Evolutionary conservation across 2,888 invertebrate genomes (phyloP).

Genomic region (Aspidiotus destructor): DNA sequence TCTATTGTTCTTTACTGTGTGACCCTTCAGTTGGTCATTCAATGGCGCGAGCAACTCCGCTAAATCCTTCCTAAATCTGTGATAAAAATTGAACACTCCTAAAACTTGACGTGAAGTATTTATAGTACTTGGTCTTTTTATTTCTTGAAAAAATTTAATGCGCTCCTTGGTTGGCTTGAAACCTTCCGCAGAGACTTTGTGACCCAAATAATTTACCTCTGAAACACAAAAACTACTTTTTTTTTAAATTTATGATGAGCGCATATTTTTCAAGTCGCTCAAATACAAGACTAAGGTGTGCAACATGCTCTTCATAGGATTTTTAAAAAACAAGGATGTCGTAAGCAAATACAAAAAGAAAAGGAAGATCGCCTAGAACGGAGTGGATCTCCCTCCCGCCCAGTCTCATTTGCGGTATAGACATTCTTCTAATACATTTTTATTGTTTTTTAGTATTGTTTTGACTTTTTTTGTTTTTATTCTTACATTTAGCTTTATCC

Average conservation of each 20-base stretch:
- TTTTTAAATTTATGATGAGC: background rate
- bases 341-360: background rate
- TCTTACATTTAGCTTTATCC: too few relatives aligned
- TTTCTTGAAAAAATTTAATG: background rate
- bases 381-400: too few relatives aligned
- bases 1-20: background rate
- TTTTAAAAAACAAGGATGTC: background rate
- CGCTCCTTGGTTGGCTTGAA: background rate
- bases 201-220: background rate
- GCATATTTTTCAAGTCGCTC: background rate
- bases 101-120: background rate
- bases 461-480: too few relatives aligned
- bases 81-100: slow-evolving; percentile 6
- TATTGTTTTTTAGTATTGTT: too few relatives aligned
- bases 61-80: background rate
- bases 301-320: background rate
- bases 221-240: background rate
- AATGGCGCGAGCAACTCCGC: slow-evolving; percentile 3
- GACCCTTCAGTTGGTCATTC: slow-evolving; percentile 6
- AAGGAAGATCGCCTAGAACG: background rate
- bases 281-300: slow-evolving; percentile 3
- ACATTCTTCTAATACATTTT: too few relatives aligned
- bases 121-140: background rate
- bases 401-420: too few relatives aligned
- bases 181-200: background rate